phyloP scores from a whole-genome alignment of 2,888 invertebrate genomes.

The Hanleya hanleyi region DNA sequence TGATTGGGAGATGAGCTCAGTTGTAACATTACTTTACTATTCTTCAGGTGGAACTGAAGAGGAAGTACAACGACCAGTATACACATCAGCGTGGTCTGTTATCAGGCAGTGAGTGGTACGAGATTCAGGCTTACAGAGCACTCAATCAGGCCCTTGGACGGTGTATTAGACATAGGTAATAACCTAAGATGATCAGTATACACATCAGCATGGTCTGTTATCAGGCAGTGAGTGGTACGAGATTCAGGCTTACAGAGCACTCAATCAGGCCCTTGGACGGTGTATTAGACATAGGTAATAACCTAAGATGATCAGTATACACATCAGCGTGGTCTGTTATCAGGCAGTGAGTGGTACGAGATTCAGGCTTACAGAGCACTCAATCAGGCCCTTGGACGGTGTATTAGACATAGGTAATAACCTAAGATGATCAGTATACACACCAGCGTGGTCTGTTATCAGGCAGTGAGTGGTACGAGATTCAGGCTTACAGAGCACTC shows the following conservation, averaged over 20 bases:
- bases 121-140: slow-evolving; percentile 84
- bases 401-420: slow-evolving; percentile 86
- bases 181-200: slow-evolving; percentile 81
- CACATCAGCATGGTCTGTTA: slow-evolving; percentile 75
- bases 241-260: slow-evolving; percentile 83
- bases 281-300: slow-evolving; percentile 87
- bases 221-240: slow-evolving; percentile 81
- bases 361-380: slow-evolving; percentile 85
- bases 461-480: slow-evolving; percentile 81
- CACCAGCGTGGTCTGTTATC: slow-evolving; percentile 75
- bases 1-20: too few species aligned
- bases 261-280: slow-evolving; percentile 88
- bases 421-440: slow-evolving; percentile 80
- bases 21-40: too few species aligned
- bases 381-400: slow-evolving; percentile 88
- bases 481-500: slow-evolving; percentile 84
- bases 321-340: slow-evolving; percentile 75
- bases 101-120: slow-evolving; percentile 80
- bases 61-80: slow-evolving; percentile 80
- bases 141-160: slow-evolving; percentile 88
- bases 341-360: slow-evolving; percentile 80
- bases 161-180: slow-evolving; percentile 86
- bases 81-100: slow-evolving; percentile 75
- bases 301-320: slow-evolving; percentile 80
- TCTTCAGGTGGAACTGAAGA: slow-evolving; percentile 79